Percentiles rank a stretch among this genome's conserved stretches.
Evolutionary conservation across 2,888 invertebrate genomes (phyloP).

Genomic region (Molorchus minor): DNA sequence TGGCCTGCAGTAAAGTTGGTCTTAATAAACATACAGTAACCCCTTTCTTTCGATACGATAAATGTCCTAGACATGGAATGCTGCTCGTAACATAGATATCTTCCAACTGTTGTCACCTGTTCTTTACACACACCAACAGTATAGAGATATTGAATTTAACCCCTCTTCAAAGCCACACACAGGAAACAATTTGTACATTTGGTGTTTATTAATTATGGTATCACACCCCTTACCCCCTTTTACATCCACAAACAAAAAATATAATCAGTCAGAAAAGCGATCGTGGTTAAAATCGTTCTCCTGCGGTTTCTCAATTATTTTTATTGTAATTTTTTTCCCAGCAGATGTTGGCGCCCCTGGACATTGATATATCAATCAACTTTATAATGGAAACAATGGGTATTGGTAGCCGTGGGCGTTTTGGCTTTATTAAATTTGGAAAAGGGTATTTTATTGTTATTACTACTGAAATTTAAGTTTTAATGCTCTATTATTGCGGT

Average conservation of each 20-base stretch:
- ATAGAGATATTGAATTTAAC: constrained; percentile 14
- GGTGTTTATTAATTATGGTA: constrained; percentile 45
- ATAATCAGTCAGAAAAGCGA: neutral
- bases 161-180: constrained; percentile 37
- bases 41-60: no score
- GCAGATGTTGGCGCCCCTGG: constrained; percentile 43
- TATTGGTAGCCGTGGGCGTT: neutral
- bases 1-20: no score
- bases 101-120: no score
- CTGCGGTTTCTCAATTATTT: constrained; percentile 42
- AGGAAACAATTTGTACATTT: constrained; percentile 48
- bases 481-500: neutral
- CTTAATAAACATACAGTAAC: no score
- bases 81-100: no score
- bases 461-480: neutral
- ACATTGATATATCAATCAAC: constrained; percentile 48
- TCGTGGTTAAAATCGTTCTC: constrained; percentile 36
- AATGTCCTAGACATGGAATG: no score
- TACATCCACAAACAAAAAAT: neutral
- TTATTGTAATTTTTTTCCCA: constrained; percentile 34
- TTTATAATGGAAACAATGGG: constrained; percentile 26
- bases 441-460: neutral
- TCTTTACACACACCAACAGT: no score
- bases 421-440: neutral
- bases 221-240: constrained; percentile 36